Base-by-base conservation (phyloP, 1,140 invertebrate genomes). In the Pentalonia nigronervosa region DNA sequence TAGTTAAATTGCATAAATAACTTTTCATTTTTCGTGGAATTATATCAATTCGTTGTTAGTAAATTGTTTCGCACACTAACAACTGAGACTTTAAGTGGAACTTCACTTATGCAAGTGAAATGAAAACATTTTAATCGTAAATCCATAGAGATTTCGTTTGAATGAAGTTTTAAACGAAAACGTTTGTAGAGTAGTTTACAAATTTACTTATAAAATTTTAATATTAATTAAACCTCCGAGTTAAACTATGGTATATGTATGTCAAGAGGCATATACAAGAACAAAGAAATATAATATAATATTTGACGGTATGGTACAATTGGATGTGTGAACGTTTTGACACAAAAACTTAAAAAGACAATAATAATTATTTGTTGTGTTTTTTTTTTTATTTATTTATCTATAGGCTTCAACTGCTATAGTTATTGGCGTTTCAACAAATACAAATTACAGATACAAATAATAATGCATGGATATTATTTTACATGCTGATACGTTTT, bases 161-260 rank as follows among this genome's bases (percentile, higher is more conserved):
- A 53, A 89, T 89, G 34, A 89, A 89, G 47, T 89, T 89, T 89
- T 89, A 23, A 53, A 23, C 21, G n/a, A 53, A 89, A 89, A 53
- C 87, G 48, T 89, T 89, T 89, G 87, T 53, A 53, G 48, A 53
- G 48, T 53, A 89, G 87, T 53, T 89, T 87, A 87, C 30, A 48
- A 48, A 87, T 87, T 87, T 48, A 41, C 86, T 87, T 87, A 87
- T 87, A 34, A 47, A 34, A 87, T 87, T 48, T 87, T 87, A 87
- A 87, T 48, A 48, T 87, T 87, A 76, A 76, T 76, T 48, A 87
- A 87, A 87, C 30, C 84, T 47, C 47, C n/a, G n/a, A 20, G 17
- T 25, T 17, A 4, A n/a, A 87, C 45, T 14, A 3, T 20, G 20
- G 41, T 87, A 50, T 48, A 20, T 53, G 4, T 30, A 1, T 45